Percentiles rank a stretch among this genome's conserved stretches.
These are phyloP conservation scores for Corythoichthys haematopterus DNA, from an alignment of 2,113 vertebrate genomes.

Conservation along the genomic window DNA sequence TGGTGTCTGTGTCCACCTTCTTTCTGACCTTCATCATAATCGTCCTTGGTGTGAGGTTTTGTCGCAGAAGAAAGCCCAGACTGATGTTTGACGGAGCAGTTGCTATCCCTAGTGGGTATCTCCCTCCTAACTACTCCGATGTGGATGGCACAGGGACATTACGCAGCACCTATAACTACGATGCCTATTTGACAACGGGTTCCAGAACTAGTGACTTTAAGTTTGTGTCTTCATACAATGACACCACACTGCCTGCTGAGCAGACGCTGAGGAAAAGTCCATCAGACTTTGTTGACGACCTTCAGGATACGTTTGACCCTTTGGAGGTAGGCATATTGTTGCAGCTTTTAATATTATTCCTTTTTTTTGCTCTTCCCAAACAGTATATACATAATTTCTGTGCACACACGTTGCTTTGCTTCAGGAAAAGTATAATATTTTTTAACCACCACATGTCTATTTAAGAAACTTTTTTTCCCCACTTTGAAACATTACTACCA, in stretches of 20 bases:
- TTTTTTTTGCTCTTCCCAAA: too few species aligned
- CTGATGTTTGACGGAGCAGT: conserved; percentile 55
- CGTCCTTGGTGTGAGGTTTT: conserved; percentile 48
- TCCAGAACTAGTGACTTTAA: conserved; percentile 57
- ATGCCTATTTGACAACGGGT: conserved; percentile 52
- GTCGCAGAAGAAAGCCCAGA: conserved; percentile 49
- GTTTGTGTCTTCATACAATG: conserved; percentile 49
- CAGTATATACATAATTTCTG: too few species aligned
- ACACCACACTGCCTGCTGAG: conserved; percentile 50
- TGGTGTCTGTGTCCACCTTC: conserved; percentile 57
- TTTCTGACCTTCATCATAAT: conserved; percentile 57
- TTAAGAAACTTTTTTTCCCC: too few species aligned
- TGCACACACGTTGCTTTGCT: too few species aligned
- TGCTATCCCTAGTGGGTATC: conserved; percentile 46
- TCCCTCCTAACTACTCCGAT: conserved; percentile 56
- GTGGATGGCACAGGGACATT: conserved; percentile 24
- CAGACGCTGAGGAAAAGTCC: conserved; percentile 58
- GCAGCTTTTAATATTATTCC: too few species aligned
- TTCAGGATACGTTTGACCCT: neutral
- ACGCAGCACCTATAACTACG: conserved; percentile 56
- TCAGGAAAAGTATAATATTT: too few species aligned
- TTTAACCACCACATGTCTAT: too few species aligned
- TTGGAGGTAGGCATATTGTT: conserved; percentile 23
- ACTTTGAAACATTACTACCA: too few species aligned
- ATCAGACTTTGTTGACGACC: conserved; percentile 13